Evolutionary conservation across 2,113 vertebrate species (phyloP), one percentile per base, ranked within the genome.

Genomic region (Alligator mississippiensis): DNA sequence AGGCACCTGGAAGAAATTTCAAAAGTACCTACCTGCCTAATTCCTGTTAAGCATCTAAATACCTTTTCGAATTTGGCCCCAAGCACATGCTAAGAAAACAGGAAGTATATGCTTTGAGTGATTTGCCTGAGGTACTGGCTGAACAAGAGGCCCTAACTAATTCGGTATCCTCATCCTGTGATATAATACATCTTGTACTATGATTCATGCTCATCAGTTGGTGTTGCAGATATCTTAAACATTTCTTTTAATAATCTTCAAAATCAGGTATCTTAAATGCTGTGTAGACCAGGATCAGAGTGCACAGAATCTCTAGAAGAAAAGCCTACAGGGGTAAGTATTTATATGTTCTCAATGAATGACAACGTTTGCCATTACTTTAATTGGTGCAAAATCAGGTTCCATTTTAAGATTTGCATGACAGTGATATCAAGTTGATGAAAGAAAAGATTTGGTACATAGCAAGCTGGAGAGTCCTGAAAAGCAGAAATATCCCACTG

Each of bases 391-490:
- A 9, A 27, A 88, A 62, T 15, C 62, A 61, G 63, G 24, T 0
- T 1, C 55, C 19, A 34, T 59, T 62, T 34, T 96, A 84, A 90
- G 89, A 84, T 91, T 55, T 89, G 84, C 77, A 82, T 89, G 91
- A 95, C 85, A 83, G 68, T 28, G 83, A 77, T 90, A 88, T 78
- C 95, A 92, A 86, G 76, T 62, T 82, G 68, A 64, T 82, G 90
- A 85, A 85, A 79, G 57, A 64, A 87, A 75, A 95, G 62, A 88
- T 87, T 95, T 95, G 89, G 95, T 76, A 81, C 59, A 66, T 60
- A 27, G n/a, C 47, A 16, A 16, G 8, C 14, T 5, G 11, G 22
- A 18, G 76, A 0, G 47, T 85, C 86, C 76, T 63, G 59, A 61
- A 38, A 74, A 82, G 63, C 87, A 17, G 83, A 90, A 77, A 87